A percentile compares a stretch with the other conserved stretches of the same genome.
phyloP scores from a whole-genome alignment of 2,888 invertebrate genomes.

The Byasa hedistus region DNA sequence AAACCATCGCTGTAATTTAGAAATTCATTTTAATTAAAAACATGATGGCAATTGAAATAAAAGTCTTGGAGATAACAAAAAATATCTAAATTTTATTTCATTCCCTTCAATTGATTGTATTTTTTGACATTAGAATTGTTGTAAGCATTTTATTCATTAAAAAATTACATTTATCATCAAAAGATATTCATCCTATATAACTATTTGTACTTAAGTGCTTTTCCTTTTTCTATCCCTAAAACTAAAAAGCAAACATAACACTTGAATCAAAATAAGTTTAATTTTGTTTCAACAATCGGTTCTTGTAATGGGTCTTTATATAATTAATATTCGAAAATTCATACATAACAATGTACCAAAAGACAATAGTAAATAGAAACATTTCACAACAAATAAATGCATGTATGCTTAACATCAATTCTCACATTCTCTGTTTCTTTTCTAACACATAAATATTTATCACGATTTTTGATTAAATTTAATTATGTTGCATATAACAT shows the following conservation, averaged over 20 bases:
- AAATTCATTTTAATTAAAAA: slow-evolving; percentile 21
- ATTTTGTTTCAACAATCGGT: background rate
- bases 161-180: slow-evolving; percentile 41
- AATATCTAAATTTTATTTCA: slow-evolving; percentile 70
- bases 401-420: too few relatives aligned
- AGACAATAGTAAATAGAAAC: background rate
- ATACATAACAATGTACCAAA: too few relatives aligned
- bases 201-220: slow-evolving; percentile 75
- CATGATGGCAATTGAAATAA: slow-evolving; percentile 46
- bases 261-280: slow-evolving; percentile 11
- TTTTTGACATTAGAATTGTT: slow-evolving; percentile 50
- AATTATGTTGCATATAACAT: too few relatives aligned
- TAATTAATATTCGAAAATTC: too few relatives aligned
- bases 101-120: slow-evolving; percentile 35
- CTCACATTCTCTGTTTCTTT: too few relatives aligned
- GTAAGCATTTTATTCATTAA: slow-evolving; percentile 41
- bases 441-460: too few relatives aligned
- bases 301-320: too few relatives aligned
- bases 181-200: slow-evolving; percentile 42
- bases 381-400: background rate
- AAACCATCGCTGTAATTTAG: slow-evolving; percentile 7
- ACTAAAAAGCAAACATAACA: slow-evolving; percentile 19
- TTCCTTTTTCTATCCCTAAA: slow-evolving; percentile 36
- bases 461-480: too few relatives aligned
- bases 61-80: slow-evolving; percentile 60